These are phyloP conservation scores for Punctoribates punctum DNA, from an alignment of 2,888 invertebrate genomes.

Conservation along the genomic window DNA sequence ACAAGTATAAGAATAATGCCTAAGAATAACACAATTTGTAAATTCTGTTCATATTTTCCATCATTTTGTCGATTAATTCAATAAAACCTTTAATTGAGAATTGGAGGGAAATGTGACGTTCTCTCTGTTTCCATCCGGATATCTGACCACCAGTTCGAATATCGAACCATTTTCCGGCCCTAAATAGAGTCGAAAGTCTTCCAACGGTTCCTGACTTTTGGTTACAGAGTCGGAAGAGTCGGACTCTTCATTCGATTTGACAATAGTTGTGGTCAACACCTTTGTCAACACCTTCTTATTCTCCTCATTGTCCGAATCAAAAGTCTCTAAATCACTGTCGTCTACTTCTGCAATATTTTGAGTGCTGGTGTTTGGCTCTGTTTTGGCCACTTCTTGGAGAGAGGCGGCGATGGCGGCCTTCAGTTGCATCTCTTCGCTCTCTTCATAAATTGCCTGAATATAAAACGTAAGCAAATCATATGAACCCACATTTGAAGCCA, in stretches of 20 bases:
- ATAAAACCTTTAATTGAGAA: slow-evolving; percentile 53
- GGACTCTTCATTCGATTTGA: background rate
- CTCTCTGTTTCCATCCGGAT: slow-evolving; percentile 55
- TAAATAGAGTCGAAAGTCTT: slow-evolving; percentile 50
- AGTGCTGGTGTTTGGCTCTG: slow-evolving; percentile 4
- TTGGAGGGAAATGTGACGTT: slow-evolving; percentile 54
- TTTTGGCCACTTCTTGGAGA: slow-evolving; percentile 49
- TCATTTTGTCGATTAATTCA: slow-evolving; percentile 15
- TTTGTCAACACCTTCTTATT: slow-evolving; percentile 27
- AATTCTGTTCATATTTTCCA: no score
- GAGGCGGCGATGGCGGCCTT: slow-evolving; percentile 57
- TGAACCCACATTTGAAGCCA: background rate
- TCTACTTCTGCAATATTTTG: slow-evolving; percentile 49
- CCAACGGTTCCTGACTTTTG: slow-evolving; percentile 31
- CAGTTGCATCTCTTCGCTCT: slow-evolving; percentile 56
- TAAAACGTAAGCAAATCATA: background rate
- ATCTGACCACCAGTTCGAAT: slow-evolving; percentile 54
- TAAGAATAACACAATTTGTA: slow-evolving; percentile 51
- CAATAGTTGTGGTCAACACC: slow-evolving; percentile 33
- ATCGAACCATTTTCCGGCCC: slow-evolving; percentile 50
- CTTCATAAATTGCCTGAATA: slow-evolving; percentile 42
- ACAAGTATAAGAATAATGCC: slow-evolving; percentile 54
- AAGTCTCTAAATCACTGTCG: slow-evolving; percentile 53
- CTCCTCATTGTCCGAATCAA: slow-evolving; percentile 53
- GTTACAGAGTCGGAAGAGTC: background rate